These are phyloP conservation scores for Limnephilus rhombicus DNA, from an alignment of 2,888 invertebrate species.

Conservation along the genomic window DNA sequence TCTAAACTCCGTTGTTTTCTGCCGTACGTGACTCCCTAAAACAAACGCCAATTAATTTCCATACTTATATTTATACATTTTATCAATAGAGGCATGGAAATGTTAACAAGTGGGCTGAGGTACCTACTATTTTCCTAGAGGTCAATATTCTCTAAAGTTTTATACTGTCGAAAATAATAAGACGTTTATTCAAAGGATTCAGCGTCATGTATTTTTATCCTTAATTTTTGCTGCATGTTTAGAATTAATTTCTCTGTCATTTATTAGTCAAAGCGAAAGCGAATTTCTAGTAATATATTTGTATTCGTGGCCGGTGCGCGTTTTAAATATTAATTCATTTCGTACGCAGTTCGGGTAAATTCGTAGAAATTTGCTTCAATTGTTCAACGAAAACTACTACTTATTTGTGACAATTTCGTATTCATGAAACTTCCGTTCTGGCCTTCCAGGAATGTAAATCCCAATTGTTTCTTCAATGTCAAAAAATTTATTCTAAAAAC, in stretches of 20 bases:
- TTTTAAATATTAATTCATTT: conserved; percentile 1
- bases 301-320: neutral
- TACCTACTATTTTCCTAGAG: no score
- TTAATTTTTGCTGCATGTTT: neutral
- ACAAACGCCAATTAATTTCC: neutral
- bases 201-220: neutral
- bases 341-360: neutral
- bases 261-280: neutral
- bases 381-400: neutral
- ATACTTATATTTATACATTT: no score
- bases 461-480: neutral
- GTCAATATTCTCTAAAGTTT: neutral
- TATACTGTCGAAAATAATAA: neutral
- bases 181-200: neutral
- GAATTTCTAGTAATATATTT: neutral
- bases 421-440: neutral
- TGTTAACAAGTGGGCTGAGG: neutral
- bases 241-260: neutral
- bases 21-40: neutral
- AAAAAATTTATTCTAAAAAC: no score
- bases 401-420: neutral
- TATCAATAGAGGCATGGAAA: neutral
- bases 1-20: neutral
- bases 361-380: neutral
- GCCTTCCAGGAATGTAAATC: neutral